These are phyloP conservation scores for Leptinotarsa rubiginosa DNA, from an alignment of 2,888 invertebrate genomes.

Conservation along the genomic window DNA sequence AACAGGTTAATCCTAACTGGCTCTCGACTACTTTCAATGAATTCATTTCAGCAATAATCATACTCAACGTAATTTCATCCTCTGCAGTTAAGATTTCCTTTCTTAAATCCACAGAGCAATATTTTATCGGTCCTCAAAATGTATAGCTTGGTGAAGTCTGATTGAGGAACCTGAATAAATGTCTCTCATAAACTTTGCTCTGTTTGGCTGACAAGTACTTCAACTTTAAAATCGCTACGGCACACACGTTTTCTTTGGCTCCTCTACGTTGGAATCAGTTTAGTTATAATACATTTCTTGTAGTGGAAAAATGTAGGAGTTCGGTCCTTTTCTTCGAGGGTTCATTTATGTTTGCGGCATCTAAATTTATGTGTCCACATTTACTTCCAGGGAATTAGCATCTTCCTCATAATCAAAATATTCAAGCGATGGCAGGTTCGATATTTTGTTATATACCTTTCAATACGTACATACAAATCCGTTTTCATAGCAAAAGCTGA, in stretches of 20 bases:
- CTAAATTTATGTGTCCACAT: conserved; percentile 48
- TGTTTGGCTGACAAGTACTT: conserved; percentile 52
- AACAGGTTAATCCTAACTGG: conserved; percentile 31
- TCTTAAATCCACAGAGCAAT: conserved; percentile 45
- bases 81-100: conserved; percentile 45
- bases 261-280: conserved; percentile 15
- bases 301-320: conserved; percentile 19
- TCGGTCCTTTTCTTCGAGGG: conserved; percentile 29
- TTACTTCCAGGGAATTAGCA: conserved; percentile 49
- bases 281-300: conserved; percentile 23
- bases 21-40: conserved; percentile 40
- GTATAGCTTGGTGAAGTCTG: conserved; percentile 46
- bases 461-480: background rate
- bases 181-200: conserved; percentile 51
- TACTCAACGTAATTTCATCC: conserved; percentile 40
- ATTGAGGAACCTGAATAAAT: conserved; percentile 53
- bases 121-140: conserved; percentile 49
- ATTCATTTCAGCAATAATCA: conserved; percentile 43
- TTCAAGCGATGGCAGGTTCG: conserved; percentile 10
- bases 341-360: conserved; percentile 39
- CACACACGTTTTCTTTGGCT: background rate
- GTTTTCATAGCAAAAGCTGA: background rate
- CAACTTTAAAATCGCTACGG: conserved; percentile 36
- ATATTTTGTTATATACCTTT: background rate
- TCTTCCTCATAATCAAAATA: conserved; percentile 51